Evolutionary conservation across 2,888 invertebrate species (phyloP).

Genomic region (Elmis aenea): DNA sequence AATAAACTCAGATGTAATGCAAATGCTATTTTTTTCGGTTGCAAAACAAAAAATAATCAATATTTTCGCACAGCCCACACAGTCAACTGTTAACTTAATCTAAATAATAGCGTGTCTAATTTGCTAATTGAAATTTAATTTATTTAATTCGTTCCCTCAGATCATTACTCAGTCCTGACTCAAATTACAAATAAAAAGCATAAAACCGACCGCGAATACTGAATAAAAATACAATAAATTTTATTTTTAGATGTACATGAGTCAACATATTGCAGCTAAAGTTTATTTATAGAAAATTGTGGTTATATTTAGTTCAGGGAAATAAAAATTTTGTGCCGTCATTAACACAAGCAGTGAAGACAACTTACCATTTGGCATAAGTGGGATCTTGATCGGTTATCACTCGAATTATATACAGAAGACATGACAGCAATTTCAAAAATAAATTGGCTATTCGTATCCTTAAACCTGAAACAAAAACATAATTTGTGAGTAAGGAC

Average conservation of each 20-base stretch:
- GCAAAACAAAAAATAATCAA: too few species aligned
- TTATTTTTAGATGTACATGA: constrained; percentile 2
- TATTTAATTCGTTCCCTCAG: constrained; percentile 9
- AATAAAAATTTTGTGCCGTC: too few species aligned
- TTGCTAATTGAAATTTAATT: constrained; percentile 14
- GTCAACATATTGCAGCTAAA: not conserved
- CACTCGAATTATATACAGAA: constrained; percentile 92
- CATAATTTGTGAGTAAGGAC: constrained; percentile 2
- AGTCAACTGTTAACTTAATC: too few species aligned
- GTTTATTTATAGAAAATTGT: constrained; percentile 2
- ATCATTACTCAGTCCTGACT: constrained; percentile 8
- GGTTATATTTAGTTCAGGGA: constrained; percentile 1
- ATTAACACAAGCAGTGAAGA: too few species aligned
- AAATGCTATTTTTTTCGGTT: too few species aligned
- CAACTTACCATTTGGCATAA: constrained; percentile 83
- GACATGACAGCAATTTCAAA: constrained; percentile 94
- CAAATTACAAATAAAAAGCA: too few species aligned
- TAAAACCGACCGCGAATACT: too few species aligned
- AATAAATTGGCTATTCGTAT: constrained; percentile 96
- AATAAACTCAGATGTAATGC: too few species aligned
- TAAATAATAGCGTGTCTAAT: too few species aligned
- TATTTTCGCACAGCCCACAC: too few species aligned
- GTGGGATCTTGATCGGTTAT: constrained; percentile 85
- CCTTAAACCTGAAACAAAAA: constrained; percentile 78
- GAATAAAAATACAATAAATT: too few species aligned